Conservation (phyloP, 2,888 invertebrate genomes). For the Cyclophora albipunctata region DNA sequence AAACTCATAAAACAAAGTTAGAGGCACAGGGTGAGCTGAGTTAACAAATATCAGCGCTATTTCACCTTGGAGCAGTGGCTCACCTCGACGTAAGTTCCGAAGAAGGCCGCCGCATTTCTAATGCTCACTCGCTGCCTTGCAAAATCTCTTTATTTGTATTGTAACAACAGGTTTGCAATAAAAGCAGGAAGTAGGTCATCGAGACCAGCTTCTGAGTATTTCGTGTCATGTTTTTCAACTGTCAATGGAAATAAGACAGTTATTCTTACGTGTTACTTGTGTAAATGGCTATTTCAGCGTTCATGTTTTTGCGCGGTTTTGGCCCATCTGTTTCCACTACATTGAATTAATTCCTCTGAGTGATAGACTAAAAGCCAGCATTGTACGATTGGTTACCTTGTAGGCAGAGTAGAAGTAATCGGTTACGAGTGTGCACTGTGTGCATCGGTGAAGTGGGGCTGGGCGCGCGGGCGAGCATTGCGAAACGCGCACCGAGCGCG, state of each 20-base stretch:
- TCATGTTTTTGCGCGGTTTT: no score
- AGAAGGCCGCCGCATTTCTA: constrained; percentile 66
- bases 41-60: constrained; percentile 54
- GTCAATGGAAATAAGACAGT: no score
- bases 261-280: no score
- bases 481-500: constrained; percentile 66
- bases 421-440: constrained; percentile 45
- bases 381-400: constrained; percentile 27
- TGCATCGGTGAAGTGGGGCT: constrained; percentile 56
- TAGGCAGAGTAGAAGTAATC: constrained; percentile 50
- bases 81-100: constrained; percentile 51
- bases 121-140: constrained; percentile 45
- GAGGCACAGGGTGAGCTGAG: constrained; percentile 34
- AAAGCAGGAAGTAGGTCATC: constrained; percentile 31
- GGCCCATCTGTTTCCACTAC: no score
- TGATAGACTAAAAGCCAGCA: no score
- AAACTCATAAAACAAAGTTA: constrained; percentile 23
- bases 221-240: no score
- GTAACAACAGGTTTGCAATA: constrained; percentile 28
- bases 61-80: constrained; percentile 60
- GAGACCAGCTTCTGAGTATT: constrained; percentile 9
- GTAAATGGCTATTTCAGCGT: no score
- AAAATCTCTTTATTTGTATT: constrained; percentile 40
- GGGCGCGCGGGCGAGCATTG: constrained; percentile 49
- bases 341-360: no score